Conservation (phyloP, 2,888 invertebrate genomes). For the Cabera pusaria region DNA sequence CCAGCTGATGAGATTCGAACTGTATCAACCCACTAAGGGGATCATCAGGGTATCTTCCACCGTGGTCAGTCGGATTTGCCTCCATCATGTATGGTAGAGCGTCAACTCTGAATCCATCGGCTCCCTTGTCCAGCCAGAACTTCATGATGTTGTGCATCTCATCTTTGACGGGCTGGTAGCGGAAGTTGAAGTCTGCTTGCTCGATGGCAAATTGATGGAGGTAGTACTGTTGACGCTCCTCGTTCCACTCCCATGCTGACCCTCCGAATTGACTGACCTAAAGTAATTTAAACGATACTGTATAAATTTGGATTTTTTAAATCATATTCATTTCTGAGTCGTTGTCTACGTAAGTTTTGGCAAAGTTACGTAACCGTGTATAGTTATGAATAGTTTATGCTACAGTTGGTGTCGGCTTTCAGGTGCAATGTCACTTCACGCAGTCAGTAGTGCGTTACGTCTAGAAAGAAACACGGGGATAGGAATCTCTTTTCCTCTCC, state of each 20-base stretch:
- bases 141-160: constrained; percentile 84
- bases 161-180: constrained; percentile 79
- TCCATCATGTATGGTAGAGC: constrained; percentile 85
- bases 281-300: too few species aligned
- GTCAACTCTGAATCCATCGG: constrained; percentile 90
- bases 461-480: too few species aligned
- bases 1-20: constrained; percentile 76
- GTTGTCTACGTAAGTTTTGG: too few species aligned
- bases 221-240: constrained; percentile 85
- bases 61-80: constrained; percentile 64
- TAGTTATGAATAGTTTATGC: too few species aligned
- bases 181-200: constrained; percentile 88
- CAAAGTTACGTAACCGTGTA: too few species aligned
- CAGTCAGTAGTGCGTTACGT: too few species aligned
- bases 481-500: too few species aligned
- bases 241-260: constrained; percentile 87
- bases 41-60: constrained; percentile 73
- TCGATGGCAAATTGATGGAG: constrained; percentile 86
- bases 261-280: constrained; percentile 84
- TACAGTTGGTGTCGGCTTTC: too few species aligned
- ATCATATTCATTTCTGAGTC: too few species aligned
- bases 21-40: constrained; percentile 67
- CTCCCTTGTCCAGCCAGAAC: constrained; percentile 90
- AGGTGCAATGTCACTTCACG: too few species aligned
- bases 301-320: too few species aligned